These are phyloP conservation scores for Periplaneta americana DNA, from an alignment of 1,140 invertebrate species.

Conservation along the genomic window DNA sequence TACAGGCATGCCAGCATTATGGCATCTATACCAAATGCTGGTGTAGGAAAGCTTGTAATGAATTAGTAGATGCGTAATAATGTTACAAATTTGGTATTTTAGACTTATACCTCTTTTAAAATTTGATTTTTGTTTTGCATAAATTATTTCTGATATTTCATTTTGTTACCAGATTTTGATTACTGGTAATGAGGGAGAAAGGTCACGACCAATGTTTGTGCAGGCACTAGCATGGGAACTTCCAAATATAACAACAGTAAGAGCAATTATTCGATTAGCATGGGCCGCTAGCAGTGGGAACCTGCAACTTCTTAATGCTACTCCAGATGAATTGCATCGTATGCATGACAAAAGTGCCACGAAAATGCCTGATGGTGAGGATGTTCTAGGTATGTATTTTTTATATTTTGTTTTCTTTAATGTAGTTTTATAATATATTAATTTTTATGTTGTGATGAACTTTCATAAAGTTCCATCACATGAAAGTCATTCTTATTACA, in stretches of 20 bases:
- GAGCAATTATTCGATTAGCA: slow-evolving; percentile 65
- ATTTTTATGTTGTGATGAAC: not conserved
- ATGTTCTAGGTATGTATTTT: slow-evolving; percentile 36
- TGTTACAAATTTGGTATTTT: not conserved
- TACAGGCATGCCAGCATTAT: too few species aligned
- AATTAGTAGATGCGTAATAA: too few species aligned
- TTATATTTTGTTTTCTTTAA: not conserved
- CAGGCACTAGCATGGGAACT: slow-evolving; percentile 56
- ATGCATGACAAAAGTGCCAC: slow-evolving; percentile 20
- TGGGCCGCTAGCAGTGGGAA: slow-evolving; percentile 72
- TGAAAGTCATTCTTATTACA: too few species aligned
- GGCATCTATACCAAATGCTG: too few species aligned
- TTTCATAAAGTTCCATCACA: not conserved
- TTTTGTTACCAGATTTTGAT: slow-evolving; percentile 36
- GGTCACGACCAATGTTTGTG: slow-evolving; percentile 43
- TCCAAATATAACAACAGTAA: slow-evolving; percentile 59
- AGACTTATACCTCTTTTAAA: not conserved
- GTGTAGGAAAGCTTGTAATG: too few species aligned
- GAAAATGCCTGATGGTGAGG: slow-evolving; percentile 41
- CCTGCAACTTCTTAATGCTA: slow-evolving; percentile 57
- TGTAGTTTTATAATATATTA: not conserved
- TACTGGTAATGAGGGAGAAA: slow-evolving; percentile 40
- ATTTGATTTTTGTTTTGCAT: not conserved
- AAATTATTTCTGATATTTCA: not conserved
- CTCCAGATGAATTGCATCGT: slow-evolving; percentile 57